phyloP scores from a whole-genome alignment of 2,888 invertebrate genomes.

The Lampropteryx suffumata region DNA sequence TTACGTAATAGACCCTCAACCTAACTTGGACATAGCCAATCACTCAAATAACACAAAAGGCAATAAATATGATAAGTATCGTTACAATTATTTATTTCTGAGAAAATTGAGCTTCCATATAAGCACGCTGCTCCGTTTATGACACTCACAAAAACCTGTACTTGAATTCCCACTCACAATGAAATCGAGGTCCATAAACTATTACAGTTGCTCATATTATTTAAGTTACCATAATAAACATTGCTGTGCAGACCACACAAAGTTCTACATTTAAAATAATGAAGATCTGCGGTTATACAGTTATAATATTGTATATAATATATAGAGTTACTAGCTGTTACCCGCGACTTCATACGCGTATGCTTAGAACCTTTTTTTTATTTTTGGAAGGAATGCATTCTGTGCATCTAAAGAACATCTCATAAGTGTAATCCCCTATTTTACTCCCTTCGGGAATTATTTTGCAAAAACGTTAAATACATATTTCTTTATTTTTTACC shows the following conservation, averaged over 20 bases:
- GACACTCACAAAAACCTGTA: conserved; percentile 31
- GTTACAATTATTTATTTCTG: conserved; percentile 18
- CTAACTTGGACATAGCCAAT: conserved; percentile 20
- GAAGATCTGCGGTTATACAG: neutral
- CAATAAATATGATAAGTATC: conserved; percentile 24
- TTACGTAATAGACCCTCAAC: conserved; percentile 10
- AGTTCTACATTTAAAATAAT: conserved; percentile 4
- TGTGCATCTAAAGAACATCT: too few species aligned
- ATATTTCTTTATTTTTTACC: too few species aligned
- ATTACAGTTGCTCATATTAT: neutral
- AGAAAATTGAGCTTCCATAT: conserved; percentile 31
- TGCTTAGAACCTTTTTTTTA: too few species aligned
- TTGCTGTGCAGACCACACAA: conserved; percentile 11
- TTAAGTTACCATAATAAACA: conserved; percentile 2
- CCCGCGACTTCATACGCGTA: too few species aligned
- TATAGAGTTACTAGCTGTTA: too few species aligned
- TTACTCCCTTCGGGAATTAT: too few species aligned
- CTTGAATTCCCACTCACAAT: conserved; percentile 33
- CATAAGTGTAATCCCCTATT: too few species aligned
- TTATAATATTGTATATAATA: too few species aligned
- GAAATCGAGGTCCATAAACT: conserved; percentile 27
- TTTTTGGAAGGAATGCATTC: too few species aligned
- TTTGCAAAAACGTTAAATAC: too few species aligned
- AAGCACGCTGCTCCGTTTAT: conserved; percentile 37
- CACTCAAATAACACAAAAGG: conserved; percentile 24